Evolutionary conservation across 2,797 vertebrate genomes (phyloP), one percentile per base, ranked within the genome.

Genomic region (Coilia nasus): DNA sequence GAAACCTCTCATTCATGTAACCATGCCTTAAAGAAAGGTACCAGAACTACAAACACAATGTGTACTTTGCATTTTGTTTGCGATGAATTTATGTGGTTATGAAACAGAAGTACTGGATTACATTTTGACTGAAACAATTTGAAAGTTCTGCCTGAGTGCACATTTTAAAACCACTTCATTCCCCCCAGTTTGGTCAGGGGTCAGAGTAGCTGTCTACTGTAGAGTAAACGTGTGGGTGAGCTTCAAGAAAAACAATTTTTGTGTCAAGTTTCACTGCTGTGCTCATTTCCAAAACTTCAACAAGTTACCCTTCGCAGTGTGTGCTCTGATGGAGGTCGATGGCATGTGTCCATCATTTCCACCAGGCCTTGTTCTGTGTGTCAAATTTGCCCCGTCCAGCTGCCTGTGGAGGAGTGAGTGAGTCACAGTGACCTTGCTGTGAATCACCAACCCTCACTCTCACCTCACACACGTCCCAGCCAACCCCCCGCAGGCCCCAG

Each of bases 401-500:
- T 47, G 23, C 89, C 89, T 89, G 90, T 75, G 23, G 84, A 91
- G 87, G 88, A 90, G 90, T 94, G 88, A 75, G 28, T 91, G 94
- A 95, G 92, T 94, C 87, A 89, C 87, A 86, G 81, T 89, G 92
- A 94, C 94, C 93, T 92, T 86, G 54, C 82, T 85, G 64, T 83
- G 84, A 86, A 90, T 91, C 92, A 85, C 93, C 88, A 90, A 86
- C 92, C 93, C 93, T 90, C 90, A 89, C 89, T 92, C 91, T 90
- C 88, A 89, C 91, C 92, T 90, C 92, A 90, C 91, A 90, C 92
- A 92, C 93, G 93, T 92, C 94, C 94, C 93, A 90, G 19, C 93
- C 89, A 90, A 11, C 91, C 90, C 88, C 93, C 91, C 92, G 85
- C 90, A n/a, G 21, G 21, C 59, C 59, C n/a, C n/a, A 62, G 21